These are phyloP conservation scores for Leptosomus discolor DNA, from an alignment of 2,113 vertebrate genomes.

Conservation along the genomic window DNA sequence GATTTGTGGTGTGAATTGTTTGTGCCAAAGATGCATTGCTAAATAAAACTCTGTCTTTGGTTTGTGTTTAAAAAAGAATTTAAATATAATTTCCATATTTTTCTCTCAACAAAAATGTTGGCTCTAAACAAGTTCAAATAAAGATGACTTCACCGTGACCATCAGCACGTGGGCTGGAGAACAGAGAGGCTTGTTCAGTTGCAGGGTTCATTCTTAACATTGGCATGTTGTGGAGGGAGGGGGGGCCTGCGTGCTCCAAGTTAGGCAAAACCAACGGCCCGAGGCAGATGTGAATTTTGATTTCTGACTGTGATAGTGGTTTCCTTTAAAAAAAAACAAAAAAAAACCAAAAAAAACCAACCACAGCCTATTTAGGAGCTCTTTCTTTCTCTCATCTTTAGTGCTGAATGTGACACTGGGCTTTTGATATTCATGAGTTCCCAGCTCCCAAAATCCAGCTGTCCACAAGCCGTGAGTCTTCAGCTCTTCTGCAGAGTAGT, in stretches of 20 bases:
- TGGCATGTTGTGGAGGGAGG: neutral
- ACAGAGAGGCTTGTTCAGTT: neutral
- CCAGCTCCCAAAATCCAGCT: neutral
- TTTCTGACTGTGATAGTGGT: neutral
- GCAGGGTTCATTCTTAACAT: neutral
- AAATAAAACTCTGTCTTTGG: neutral
- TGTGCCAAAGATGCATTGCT: neutral
- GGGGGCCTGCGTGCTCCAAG: neutral
- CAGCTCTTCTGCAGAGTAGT: neutral
- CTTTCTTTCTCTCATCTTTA: neutral
- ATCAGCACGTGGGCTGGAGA: neutral
- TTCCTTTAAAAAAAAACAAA: neutral
- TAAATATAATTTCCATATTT: neutral
- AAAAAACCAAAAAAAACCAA: neutral
- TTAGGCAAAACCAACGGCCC: fast-evolving
- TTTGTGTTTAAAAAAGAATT: neutral
- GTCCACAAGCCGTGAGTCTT: neutral
- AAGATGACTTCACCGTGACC: neutral
- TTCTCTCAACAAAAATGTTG: neutral
- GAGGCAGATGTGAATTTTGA: neutral
- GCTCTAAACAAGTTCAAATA: neutral
- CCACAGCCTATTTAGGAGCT: neutral
- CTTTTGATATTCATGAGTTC: neutral
- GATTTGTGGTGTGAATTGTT: neutral
- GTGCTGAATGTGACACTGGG: neutral